phyloP scores from a whole-genome alignment of 1,140 invertebrate species.

The Pomacea maculata region DNA sequence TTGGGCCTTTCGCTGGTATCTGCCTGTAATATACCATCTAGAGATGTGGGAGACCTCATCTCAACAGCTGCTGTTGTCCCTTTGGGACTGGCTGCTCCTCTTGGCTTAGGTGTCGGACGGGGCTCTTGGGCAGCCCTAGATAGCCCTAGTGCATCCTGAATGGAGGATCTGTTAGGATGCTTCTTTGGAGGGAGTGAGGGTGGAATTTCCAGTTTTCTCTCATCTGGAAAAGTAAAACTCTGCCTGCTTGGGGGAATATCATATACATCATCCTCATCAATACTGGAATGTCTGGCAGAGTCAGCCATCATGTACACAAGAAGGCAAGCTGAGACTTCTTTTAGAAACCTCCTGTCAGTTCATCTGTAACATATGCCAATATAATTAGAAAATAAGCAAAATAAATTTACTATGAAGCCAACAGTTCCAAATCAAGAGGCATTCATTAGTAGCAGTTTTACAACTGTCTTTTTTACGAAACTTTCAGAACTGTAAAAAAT shows the following conservation, averaged over 20 bases:
- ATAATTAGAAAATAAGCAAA: background rate
- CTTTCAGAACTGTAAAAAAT: too few species aligned
- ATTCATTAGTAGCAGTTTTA: too few species aligned
- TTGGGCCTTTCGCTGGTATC: background rate
- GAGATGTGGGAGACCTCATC: background rate
- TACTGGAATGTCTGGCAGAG: background rate
- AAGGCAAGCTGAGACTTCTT: background rate
- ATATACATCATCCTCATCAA: constrained; percentile 1
- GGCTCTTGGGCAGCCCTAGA: constrained; percentile 4
- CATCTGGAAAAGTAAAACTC: background rate
- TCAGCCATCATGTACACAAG: background rate
- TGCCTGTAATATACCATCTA: background rate
- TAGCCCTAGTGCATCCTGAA: constrained; percentile 2
- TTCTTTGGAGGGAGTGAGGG: constrained; percentile 17
- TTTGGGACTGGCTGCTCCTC: background rate
- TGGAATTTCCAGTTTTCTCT: background rate
- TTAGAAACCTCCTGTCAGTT: background rate
- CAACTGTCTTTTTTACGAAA: too few species aligned
- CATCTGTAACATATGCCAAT: constrained; percentile 3
- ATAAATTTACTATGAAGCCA: too few species aligned
- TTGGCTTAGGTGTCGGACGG: constrained; percentile 8
- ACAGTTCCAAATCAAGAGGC: too few species aligned
- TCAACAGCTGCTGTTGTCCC: background rate
- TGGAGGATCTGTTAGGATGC: background rate
- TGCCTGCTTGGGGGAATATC: background rate